Percentiles rank a stretch among this genome's conserved stretches.
Conservation (phyloP, 2,113 vertebrate species). For the Balaenoptera acutorostrata region DNA sequence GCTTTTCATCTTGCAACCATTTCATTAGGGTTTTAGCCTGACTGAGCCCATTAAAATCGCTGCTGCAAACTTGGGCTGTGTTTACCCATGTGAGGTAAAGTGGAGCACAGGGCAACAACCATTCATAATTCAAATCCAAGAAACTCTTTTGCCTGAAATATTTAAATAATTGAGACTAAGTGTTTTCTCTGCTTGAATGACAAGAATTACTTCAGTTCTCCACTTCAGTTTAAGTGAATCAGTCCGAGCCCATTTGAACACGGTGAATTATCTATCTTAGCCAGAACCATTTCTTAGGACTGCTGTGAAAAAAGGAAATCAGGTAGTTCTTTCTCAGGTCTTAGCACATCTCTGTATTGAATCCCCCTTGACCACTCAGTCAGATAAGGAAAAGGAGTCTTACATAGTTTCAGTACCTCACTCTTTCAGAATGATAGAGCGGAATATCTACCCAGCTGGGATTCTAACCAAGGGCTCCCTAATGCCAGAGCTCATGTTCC, state of each 20-base stretch:
- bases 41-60: not conserved
- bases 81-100: slow-evolving; percentile 25
- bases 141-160: slow-evolving; percentile 43
- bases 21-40: slow-evolving; percentile 31
- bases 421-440: not conserved
- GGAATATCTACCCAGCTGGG: not conserved
- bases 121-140: not conserved
- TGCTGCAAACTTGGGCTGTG: not conserved
- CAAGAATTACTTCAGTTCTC: slow-evolving; percentile 15
- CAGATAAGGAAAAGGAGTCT: not conserved
- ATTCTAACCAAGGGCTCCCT: not conserved
- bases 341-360: not conserved
- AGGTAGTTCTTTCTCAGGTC: not conserved
- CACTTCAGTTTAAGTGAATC: not conserved
- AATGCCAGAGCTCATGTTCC: not conserved
- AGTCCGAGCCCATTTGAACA: not conserved
- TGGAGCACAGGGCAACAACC: not conserved
- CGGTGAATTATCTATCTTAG: not conserved
- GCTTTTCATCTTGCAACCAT: not conserved
- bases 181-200: slow-evolving; percentile 40
- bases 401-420: not conserved
- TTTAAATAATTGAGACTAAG: slow-evolving; percentile 32
- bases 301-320: not conserved
- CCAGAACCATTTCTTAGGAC: not conserved
- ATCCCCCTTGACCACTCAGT: not conserved